Percentiles rank a stretch among this genome's conserved stretches.
Evolutionary conservation across 2,888 invertebrate species (phyloP).

Genomic region (Protonemura montana): DNA sequence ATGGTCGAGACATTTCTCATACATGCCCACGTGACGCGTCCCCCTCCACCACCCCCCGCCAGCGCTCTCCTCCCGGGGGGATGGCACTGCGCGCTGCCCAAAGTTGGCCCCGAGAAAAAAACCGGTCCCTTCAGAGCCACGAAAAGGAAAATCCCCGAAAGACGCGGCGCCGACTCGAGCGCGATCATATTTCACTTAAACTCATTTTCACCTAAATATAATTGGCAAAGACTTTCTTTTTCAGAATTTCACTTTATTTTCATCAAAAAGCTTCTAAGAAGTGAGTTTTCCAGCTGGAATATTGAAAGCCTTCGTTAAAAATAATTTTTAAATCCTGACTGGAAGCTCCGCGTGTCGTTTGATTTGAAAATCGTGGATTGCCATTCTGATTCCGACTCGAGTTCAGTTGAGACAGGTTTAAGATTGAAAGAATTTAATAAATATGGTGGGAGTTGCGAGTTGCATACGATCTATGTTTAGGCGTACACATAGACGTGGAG

Average conservation of each 20-base stretch:
- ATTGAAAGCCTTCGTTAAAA: neutral
- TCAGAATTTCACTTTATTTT: neutral
- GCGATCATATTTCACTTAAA: slow-evolving; percentile 26
- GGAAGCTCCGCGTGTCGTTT: neutral
- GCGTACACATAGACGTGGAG: neutral
- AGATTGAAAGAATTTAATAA: slow-evolving; percentile 33
- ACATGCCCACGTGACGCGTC: neutral
- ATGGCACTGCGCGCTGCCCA: neutral
- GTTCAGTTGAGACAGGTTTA: neutral
- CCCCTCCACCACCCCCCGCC: neutral
- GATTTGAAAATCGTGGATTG: neutral
- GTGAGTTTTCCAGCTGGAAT: neutral
- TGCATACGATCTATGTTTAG: neutral
- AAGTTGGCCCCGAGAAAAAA: neutral
- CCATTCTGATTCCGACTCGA: neutral
- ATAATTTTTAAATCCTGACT: neutral
- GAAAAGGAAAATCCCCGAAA: neutral
- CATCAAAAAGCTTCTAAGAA: neutral
- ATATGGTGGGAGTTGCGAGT: neutral
- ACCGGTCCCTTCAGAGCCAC: neutral
- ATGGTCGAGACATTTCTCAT: slow-evolving; percentile 42
- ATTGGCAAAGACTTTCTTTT: neutral
- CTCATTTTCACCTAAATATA: neutral
- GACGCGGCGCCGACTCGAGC: neutral
- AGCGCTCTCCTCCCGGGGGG: neutral